Percentiles rank a stretch among this genome's conserved stretches.
phyloP scores from a whole-genome alignment of 2,113 vertebrate species.

The Coreoperca whiteheadi region DNA sequence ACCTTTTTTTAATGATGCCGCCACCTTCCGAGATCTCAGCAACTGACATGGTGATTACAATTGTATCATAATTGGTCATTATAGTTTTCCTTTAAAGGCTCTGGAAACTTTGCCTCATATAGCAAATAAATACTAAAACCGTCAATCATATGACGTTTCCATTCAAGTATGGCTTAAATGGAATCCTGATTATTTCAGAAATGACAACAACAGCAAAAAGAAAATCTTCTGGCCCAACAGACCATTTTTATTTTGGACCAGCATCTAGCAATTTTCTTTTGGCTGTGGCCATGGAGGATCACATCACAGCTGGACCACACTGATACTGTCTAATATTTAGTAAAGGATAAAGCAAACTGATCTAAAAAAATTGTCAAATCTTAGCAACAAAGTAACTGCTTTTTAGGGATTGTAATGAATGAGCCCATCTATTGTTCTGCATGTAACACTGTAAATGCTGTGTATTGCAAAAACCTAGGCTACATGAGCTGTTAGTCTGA shows the following conservation, averaged over 20 bases:
- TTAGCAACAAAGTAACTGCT: neutral
- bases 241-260: neutral
- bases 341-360: neutral
- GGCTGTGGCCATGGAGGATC: neutral
- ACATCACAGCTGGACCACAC: neutral
- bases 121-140: no score
- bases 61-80: neutral
- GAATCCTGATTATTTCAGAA: neutral
- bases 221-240: neutral
- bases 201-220: neutral
- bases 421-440: neutral
- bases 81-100: no score
- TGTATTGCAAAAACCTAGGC: slow-evolving; percentile 8
- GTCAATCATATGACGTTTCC: neutral
- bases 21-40: no score
- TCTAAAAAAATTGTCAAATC: neutral
- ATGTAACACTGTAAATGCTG: slow-evolving; percentile 9
- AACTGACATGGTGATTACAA: no score
- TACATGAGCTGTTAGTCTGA: neutral
- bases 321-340: neutral
- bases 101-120: no score
- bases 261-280: no score
- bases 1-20: neutral
- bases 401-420: neutral
- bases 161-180: neutral